Evolutionary conservation across 2,797 vertebrate genomes (phyloP).

Genomic region (Leptodactylus fallax): DNA sequence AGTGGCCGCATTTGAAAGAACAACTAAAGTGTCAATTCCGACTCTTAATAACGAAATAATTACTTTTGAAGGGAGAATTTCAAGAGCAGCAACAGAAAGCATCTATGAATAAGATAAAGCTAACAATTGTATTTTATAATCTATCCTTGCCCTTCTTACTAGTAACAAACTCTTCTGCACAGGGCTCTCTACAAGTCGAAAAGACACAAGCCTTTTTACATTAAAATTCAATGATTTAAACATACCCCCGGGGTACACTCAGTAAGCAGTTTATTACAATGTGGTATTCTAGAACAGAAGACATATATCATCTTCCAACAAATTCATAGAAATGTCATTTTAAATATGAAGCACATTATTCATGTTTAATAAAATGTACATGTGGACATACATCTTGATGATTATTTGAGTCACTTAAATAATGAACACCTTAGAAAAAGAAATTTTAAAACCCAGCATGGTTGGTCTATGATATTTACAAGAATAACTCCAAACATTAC

Average conservation of each 20-base stretch:
- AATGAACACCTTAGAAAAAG: constrained; percentile 6
- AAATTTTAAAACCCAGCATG: not conserved
- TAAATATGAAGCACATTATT: constrained; percentile 74
- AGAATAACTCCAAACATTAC: not conserved
- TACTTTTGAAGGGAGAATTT: constrained; percentile 42
- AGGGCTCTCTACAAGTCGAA: constrained; percentile 65
- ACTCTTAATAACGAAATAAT: constrained; percentile 51
- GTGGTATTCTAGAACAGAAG: constrained; percentile 70
- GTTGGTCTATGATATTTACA: not conserved
- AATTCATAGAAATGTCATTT: constrained; percentile 73
- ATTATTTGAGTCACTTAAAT: constrained; percentile 14
- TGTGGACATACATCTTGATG: constrained; percentile 26
- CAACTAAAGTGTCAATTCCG: constrained; percentile 40
- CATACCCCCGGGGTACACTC: constrained; percentile 72
- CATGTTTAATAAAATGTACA: constrained; percentile 70
- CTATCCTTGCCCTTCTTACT: constrained; percentile 10
- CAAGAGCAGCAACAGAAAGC: constrained; percentile 1
- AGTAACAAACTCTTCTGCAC: constrained; percentile 28
- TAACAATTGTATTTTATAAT: constrained; percentile 35
- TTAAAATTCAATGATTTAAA: constrained; percentile 74
- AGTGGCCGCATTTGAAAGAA: constrained; percentile 40
- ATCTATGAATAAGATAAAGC: not conserved
- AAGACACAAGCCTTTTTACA: constrained; percentile 73
- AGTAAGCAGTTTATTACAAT: constrained; percentile 70
- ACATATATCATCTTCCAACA: constrained; percentile 73